Evolutionary conservation across 2,797 vertebrate species (phyloP), one percentile per base, ranked within the genome.

Genomic region (Brachymystax lenok): DNA sequence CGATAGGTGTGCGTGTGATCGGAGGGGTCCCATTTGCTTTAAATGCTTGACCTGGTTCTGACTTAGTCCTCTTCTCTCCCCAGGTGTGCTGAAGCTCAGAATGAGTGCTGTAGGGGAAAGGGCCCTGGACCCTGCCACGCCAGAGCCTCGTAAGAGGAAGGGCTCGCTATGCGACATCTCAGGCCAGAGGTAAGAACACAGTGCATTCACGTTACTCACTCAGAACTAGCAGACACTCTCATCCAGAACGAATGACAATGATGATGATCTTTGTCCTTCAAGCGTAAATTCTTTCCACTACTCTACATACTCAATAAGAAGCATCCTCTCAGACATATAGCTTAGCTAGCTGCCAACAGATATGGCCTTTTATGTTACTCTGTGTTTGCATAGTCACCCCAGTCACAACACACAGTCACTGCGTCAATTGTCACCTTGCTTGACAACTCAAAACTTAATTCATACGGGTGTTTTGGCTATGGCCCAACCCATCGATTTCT

Each of bases 91-190:
- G 80, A 93, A 95, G 91, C 91, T 95, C 93, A 96, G 93, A 89
- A 99, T 99, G 97, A 99, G 97, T 91, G 95, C 96, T 88, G 94
- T 97, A 40, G 96, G 97, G 93, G 97, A 99, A 91, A 95, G 93
- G 87, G 95, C 95, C 80, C 94, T 95, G 16, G 97, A 98, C 90
- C 95, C 96, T 78, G 91, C 93, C 83, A 94, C 94, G 87, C 90
- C 94, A 40, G 97, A 98, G 89, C 95, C 96, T 72, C 96, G 96
- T 82, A 99, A 98, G 92, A 96, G 97, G 88, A 99, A 96, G 90
- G 95, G 95, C 84, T 96, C 96, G 0, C 96, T 96, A 83, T 98
- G 97, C 77, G 96, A 98, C 89, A 96, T 95, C 2, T 93, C 96
- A 68, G 95, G 95, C 74, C 96, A 96, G 85, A 98, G 96, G 97